Conservation (phyloP, 37 sponge, comb jelly and placozoan genomes). For the Geodia barretti region DNA sequence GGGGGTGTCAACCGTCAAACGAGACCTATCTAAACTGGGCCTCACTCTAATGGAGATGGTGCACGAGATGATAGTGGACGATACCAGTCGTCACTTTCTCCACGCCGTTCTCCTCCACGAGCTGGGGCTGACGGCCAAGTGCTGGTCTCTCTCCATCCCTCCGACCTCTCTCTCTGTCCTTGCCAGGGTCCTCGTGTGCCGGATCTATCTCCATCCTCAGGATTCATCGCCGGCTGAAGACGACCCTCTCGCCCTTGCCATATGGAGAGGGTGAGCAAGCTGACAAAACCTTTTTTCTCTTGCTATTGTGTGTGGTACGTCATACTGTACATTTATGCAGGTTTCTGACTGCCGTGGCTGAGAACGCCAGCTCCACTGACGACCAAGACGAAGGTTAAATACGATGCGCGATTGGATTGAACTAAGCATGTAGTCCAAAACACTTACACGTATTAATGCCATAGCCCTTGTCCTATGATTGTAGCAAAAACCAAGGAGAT, state of each 20-base stretch:
- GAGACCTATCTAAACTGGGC: slow-evolving; percentile 3
- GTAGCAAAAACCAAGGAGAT: too few relatives aligned
- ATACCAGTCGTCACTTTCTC: slow-evolving; percentile 5
- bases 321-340: slow-evolving; percentile 41
- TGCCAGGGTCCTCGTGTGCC: slow-evolving; percentile 61
- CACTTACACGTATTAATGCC: too few relatives aligned
- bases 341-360: slow-evolving; percentile 60
- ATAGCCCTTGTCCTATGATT: too few relatives aligned
- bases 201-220: slow-evolving; percentile 27
- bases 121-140: slow-evolving; percentile 57
- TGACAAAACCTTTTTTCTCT: too few relatives aligned
- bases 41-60: slow-evolving; percentile 21
- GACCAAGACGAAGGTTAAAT: slow-evolving; percentile 60
- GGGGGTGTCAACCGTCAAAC: not conserved
- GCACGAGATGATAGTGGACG: slow-evolving; percentile 43
- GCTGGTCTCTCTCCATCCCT: slow-evolving; percentile 67
- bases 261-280: slow-evolving; percentile 74
- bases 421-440: not conserved
- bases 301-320: too few relatives aligned
- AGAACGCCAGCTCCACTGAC: slow-evolving; percentile 56
- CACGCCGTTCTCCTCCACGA: slow-evolving; percentile 63
- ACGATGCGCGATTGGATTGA: not conserved
- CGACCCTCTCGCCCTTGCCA: slow-evolving; percentile 59
- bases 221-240: not conserved
- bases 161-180: slow-evolving; percentile 52